Base-by-base conservation (phyloP, 2,797 vertebrate genomes). In the Acipenser ruthenus region DNA sequence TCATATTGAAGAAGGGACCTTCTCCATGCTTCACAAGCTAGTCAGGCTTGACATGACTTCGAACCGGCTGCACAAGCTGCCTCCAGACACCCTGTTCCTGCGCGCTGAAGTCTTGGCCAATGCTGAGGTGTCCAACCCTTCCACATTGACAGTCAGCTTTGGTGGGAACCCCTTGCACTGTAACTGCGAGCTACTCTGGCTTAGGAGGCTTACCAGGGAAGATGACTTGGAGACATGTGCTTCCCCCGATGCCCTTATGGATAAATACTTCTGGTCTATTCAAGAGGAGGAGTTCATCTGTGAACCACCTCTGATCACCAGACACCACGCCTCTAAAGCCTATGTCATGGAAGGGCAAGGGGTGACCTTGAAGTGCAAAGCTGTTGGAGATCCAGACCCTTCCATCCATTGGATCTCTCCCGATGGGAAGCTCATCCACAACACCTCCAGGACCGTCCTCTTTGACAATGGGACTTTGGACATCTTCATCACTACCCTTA, bases 191-290 rank as follows among this genome's bases (percentile, higher is more conserved):
- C 73, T 98, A 65, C 87, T 97, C 50, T 98, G 96, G 96, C 81
- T 98, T 0, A 88, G 96, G 7, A 82, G 96, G 2, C 75, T 94
- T 60, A 94, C 93, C 0, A 72, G 90, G 6, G 93, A 96, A 67
- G 96, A 96, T 0, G 92, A 97, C 55, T 67, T 98, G 76, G 96
- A 98, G 82, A 98, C 94, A 0, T 97, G 96, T 0, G 95, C 95
- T 18, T 94, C 96, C 0, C 96, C 96, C 0, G 91, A 95, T 0
- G 91, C 95, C 51, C 87, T 97, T 61, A 94, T 94, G 50, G 96
- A 96, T 64, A 94, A 94, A 65, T 91, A 96, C 69, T 95, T 97
- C 73, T 97, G 95, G 93, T 96, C 94, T 10, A 96, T 98, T 70
- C 92, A 94, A 0, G 96, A 97, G 77, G 95, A 97, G 72, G 96